These are phyloP conservation scores for Platypus cylindrus DNA, from an alignment of 2,888 invertebrate species.

Conservation along the genomic window DNA sequence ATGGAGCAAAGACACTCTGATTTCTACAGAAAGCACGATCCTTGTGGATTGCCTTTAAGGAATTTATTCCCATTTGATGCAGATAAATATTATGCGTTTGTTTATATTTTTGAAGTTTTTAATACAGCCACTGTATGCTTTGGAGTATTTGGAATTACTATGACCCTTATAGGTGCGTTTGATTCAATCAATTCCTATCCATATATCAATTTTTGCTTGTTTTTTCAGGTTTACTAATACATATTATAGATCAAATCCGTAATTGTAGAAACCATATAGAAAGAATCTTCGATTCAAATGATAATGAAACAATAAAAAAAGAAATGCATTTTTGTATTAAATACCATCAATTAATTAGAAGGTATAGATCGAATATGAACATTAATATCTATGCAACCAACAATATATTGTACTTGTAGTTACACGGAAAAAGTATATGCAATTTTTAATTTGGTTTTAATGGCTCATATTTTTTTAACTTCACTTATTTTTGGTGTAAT, in stretches of 20 bases:
- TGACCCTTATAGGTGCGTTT: constrained; percentile 11
- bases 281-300: constrained; percentile 1
- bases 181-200: background rate
- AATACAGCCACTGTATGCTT: constrained; percentile 5
- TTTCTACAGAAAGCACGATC: constrained; percentile 13
- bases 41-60: constrained; percentile 11
- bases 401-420: constrained; percentile 1
- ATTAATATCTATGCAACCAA: background rate
- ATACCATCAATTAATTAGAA: constrained; percentile 7
- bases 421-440: constrained; percentile 4
- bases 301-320: background rate
- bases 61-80: constrained; percentile 12
- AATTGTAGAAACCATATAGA: constrained; percentile 3
- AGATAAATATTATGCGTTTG: constrained; percentile 2
- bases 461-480: constrained; percentile 5
- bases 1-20: constrained; percentile 7
- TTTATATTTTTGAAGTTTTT: constrained; percentile 6
- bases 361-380: constrained; percentile 1
- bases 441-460: constrained; percentile 5
- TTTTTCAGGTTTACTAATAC: constrained; percentile 8
- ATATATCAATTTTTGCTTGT: background rate
- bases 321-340: constrained; percentile 5
- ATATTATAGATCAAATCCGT: constrained; percentile 8
- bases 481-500: constrained; percentile 6
- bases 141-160: constrained; percentile 9